Evolutionary conservation across 2,113 vertebrate species (phyloP).

Genomic region (Mesitornis unicolor): DNA sequence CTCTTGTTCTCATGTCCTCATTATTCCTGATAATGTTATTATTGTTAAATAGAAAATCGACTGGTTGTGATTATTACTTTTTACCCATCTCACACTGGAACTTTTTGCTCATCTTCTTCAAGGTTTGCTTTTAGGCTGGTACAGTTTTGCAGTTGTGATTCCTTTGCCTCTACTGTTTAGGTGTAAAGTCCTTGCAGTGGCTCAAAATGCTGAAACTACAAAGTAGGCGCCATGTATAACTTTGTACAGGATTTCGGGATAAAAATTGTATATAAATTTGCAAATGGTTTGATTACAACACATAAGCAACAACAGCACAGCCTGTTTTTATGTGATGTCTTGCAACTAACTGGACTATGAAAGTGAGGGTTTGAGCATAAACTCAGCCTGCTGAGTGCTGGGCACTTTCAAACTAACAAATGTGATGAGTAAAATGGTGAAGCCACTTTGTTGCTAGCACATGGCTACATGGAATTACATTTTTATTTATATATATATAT

Average conservation of each 20-base stretch:
- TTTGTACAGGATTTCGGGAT: slow-evolving; percentile 7
- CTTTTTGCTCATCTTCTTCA: slow-evolving; percentile 68
- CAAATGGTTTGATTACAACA: slow-evolving; percentile 68
- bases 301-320: slow-evolving; percentile 76
- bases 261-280: slow-evolving; percentile 57
- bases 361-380: slow-evolving; percentile 54
- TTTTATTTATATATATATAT: not conserved
- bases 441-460: slow-evolving; percentile 67
- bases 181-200: slow-evolving; percentile 74
- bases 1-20: not conserved
- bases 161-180: slow-evolving; percentile 72
- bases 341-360: slow-evolving; percentile 68
- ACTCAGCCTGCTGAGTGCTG: slow-evolving; percentile 67
- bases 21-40: not conserved
- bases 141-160: slow-evolving; percentile 57
- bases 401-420: slow-evolving; percentile 56
- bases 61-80: not conserved
- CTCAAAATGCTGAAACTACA: slow-evolving; percentile 81
- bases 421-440: slow-evolving; percentile 59
- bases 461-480: slow-evolving; percentile 76
- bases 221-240: slow-evolving; percentile 74
- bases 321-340: slow-evolving; percentile 63
- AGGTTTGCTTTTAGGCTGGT: slow-evolving; percentile 66
- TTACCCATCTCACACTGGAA: slow-evolving; percentile 63
- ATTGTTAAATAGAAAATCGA: not conserved